Conservation (phyloP, 37 sponge, comb jelly and placozoan species). For the Haliclona indistincta region DNA sequence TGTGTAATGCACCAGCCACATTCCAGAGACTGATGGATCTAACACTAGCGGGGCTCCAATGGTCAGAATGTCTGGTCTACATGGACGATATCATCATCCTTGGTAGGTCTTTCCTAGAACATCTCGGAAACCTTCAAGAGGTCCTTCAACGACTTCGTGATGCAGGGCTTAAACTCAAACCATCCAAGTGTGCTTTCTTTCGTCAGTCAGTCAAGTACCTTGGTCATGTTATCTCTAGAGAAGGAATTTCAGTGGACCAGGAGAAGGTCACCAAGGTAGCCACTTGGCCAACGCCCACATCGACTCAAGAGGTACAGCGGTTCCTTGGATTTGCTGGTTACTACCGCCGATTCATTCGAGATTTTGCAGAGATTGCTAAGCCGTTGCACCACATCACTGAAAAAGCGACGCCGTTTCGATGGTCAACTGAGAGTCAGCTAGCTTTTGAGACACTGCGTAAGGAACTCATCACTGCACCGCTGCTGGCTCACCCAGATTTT, state of each 20-base stretch:
- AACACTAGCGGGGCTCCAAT: slow-evolving; percentile 17
- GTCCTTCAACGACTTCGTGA: slow-evolving; percentile 15
- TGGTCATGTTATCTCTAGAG: slow-evolving; percentile 26
- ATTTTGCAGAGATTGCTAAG: slow-evolving; percentile 35
- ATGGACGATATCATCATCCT: slow-evolving; percentile 41
- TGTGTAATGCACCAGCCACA: slow-evolving; percentile 37
- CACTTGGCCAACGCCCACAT: slow-evolving; percentile 19
- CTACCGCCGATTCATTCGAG: slow-evolving; percentile 27
- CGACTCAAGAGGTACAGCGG: slow-evolving; percentile 21
- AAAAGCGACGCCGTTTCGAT: slow-evolving; percentile 3
- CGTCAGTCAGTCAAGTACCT: slow-evolving; percentile 2
- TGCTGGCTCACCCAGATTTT: slow-evolving; percentile 21
- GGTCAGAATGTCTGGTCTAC: slow-evolving; percentile 27
- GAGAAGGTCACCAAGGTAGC: slow-evolving; percentile 10
- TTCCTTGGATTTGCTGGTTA: slow-evolving; percentile 43
- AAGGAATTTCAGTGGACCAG: slow-evolving; percentile 33
- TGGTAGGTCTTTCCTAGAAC: slow-evolving; percentile 19
- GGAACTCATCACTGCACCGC: slow-evolving; percentile 7
- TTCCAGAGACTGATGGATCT: slow-evolving; percentile 30
- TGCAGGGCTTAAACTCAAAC: slow-evolving; percentile 35
- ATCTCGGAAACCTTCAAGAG: slow-evolving; percentile 18
- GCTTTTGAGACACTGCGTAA: slow-evolving; percentile 11
- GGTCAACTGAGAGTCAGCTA: slow-evolving; percentile 18
- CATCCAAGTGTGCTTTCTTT: background rate
- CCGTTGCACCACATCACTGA: slow-evolving; percentile 31